A percentile compares a stretch with the other conserved stretches of the same genome.
phyloP scores from a whole-genome alignment of 1,140 invertebrate species.

The Penaeus chinensis region DNA sequence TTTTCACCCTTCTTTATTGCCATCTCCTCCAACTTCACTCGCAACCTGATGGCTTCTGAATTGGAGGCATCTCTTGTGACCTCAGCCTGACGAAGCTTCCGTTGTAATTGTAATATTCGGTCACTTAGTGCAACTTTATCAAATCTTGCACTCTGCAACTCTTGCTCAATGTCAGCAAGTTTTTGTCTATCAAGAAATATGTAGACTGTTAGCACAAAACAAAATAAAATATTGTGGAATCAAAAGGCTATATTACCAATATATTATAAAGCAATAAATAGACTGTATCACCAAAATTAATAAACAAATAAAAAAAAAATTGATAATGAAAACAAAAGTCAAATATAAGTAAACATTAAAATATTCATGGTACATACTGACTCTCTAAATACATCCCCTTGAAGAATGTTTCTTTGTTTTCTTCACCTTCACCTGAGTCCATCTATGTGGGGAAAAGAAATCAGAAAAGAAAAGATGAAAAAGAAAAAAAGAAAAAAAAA shows the following conservation, averaged over 20 bases:
- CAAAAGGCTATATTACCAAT: no score
- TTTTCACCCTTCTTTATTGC: slow-evolving; percentile 39
- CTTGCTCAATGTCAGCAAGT: slow-evolving; percentile 22
- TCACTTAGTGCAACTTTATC: slow-evolving; percentile 58
- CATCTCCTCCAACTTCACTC: slow-evolving; percentile 57
- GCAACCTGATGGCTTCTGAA: slow-evolving; percentile 52
- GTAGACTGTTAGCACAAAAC: no score
- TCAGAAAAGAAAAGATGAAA: no score
- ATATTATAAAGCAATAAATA: no score
- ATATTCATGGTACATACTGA: slow-evolving; percentile 13
- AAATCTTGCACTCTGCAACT: slow-evolving; percentile 44
- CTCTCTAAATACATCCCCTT: slow-evolving; percentile 27
- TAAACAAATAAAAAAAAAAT: no score
- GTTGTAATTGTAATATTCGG: slow-evolving; percentile 54
- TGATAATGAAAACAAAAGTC: no score
- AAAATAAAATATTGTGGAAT: no score
- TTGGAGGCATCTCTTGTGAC: not conserved
- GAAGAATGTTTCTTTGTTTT: slow-evolving; percentile 24
- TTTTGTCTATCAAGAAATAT: slow-evolving; percentile 3
- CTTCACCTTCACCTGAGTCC: not conserved
- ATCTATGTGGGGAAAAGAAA: not conserved
- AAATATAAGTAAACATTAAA: no score
- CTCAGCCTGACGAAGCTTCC: slow-evolving; percentile 53
- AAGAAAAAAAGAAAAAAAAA: no score
- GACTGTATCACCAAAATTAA: no score